phyloP scores from a whole-genome alignment of 2,113 vertebrate genomes.

The Hepsetus odoe region DNA sequence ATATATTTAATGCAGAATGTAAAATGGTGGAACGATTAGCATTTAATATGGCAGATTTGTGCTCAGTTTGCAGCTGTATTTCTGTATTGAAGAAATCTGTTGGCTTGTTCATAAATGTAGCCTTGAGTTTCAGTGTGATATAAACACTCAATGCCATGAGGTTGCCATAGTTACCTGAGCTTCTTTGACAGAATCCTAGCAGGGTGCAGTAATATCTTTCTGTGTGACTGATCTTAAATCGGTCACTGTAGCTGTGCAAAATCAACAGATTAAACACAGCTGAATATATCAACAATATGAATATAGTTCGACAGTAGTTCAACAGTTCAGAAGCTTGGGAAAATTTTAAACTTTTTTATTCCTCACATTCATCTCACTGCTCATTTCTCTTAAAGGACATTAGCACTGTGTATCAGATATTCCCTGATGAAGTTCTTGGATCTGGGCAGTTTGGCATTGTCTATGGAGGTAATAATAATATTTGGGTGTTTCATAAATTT shows the following conservation, averaged over 20 bases:
- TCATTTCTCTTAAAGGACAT: slow-evolving; percentile 83
- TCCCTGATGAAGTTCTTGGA: slow-evolving; percentile 95
- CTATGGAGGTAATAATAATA: slow-evolving; percentile 86
- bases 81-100: slow-evolving; percentile 15
- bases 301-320: not conserved
- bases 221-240: slow-evolving; percentile 47
- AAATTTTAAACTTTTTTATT: slow-evolving; percentile 13
- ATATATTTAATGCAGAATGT: not conserved
- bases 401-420: slow-evolving; percentile 96
- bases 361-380: slow-evolving; percentile 7
- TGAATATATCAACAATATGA: not conserved
- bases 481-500: too few relatives aligned
- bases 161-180: slow-evolving; percentile 70
- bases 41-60: not conserved
- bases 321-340: slow-evolving; percentile 5
- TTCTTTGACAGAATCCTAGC: slow-evolving; percentile 66
- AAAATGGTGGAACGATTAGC: too few relatives aligned
- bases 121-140: slow-evolving; percentile 70
- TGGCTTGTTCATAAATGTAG: slow-evolving; percentile 54
- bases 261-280: slow-evolving; percentile 26
- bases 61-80: slow-evolving; percentile 9
- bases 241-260: slow-evolving; percentile 41
- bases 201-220: slow-evolving; percentile 50
- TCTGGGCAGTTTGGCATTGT: slow-evolving; percentile 98
- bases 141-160: slow-evolving; percentile 63